Evolutionary conservation across 2,888 invertebrate genomes (phyloP).

Genomic region (Mystacides longicornis): DNA sequence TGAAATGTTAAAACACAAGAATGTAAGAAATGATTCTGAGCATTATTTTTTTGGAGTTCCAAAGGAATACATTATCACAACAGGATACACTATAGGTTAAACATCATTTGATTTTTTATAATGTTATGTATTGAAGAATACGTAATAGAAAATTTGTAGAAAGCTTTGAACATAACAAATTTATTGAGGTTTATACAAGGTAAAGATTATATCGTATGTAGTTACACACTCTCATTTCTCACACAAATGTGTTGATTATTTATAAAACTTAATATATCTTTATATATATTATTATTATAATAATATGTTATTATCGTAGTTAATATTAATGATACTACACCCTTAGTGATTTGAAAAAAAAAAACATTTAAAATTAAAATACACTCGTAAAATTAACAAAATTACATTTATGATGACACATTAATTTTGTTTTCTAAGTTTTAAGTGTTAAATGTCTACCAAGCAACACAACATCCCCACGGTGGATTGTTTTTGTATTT

Average conservation of each 20-base stretch:
- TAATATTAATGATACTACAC: background rate
- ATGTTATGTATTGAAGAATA: too few relatives aligned
- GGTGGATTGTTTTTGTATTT: too few relatives aligned
- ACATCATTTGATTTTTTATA: too few relatives aligned
- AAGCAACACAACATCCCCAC: too few relatives aligned
- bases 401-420: too few relatives aligned
- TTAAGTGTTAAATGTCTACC: too few relatives aligned
- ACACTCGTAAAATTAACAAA: background rate
- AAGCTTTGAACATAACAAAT: constrained; percentile 22
- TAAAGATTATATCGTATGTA: constrained; percentile 34
- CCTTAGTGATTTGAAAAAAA: background rate
- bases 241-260: constrained; percentile 17
- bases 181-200: constrained; percentile 48
- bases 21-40: too few relatives aligned
- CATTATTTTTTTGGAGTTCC: too few relatives aligned
- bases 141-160: background rate
- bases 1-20: too few relatives aligned
- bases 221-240: constrained; percentile 19
- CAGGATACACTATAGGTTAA: too few relatives aligned
- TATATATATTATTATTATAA: background rate
- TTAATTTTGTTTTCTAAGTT: too few relatives aligned
- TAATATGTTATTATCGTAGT: background rate
- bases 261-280: constrained; percentile 17
- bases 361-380: background rate
- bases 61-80: too few relatives aligned